Evolutionary conservation across 2,113 vertebrate species (phyloP).

Genomic region (Tringa solitaria): DNA sequence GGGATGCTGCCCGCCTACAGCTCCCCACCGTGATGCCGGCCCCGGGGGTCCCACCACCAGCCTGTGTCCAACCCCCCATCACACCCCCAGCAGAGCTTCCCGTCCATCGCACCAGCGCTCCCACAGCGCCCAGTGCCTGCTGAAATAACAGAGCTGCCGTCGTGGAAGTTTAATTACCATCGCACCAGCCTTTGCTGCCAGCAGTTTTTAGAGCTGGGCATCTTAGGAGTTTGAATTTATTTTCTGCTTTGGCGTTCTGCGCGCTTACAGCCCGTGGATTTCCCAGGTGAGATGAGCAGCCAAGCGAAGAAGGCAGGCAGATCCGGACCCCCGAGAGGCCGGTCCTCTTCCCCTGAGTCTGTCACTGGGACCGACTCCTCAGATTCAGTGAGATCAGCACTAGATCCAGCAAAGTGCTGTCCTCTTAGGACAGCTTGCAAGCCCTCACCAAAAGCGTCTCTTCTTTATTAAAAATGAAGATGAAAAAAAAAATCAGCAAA

Average conservation of each 20-base stretch:
- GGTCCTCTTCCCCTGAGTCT: neutral
- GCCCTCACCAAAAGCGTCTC: neutral
- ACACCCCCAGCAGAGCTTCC: neutral
- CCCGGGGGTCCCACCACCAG: accelerated
- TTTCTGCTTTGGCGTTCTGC: neutral
- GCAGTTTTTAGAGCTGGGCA: neutral
- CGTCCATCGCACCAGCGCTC: neutral
- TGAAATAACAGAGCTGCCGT: neutral
- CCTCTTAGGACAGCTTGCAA: neutral
- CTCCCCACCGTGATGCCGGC: accelerated
- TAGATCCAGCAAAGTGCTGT: neutral
- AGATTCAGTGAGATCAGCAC: neutral
- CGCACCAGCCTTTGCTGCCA: neutral
- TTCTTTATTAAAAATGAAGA: neutral
- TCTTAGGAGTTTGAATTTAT: neutral
- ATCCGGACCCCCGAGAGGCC: neutral
- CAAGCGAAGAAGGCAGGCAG: neutral
- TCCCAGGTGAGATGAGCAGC: neutral
- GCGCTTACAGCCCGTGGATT: neutral
- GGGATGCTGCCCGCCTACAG: neutral
- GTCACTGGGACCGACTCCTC: neutral
- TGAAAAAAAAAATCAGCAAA: neutral
- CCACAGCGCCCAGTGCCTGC: accelerated
- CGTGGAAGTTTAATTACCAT: neutral
- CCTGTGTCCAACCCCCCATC: accelerated